Conservation (phyloP, 1,140 invertebrate species). For the Chlorops oryzae region DNA sequence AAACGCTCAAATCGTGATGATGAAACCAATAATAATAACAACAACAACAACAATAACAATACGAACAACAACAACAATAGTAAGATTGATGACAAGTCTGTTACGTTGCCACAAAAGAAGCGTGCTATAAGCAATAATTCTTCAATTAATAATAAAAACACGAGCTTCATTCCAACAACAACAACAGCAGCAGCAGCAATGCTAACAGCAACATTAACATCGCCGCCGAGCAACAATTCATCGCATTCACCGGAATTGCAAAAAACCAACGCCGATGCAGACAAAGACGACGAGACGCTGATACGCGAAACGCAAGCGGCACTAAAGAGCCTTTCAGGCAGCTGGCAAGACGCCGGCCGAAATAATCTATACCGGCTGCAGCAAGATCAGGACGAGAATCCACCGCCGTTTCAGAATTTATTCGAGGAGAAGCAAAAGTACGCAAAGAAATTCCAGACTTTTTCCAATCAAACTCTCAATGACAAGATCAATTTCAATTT, state of each 20-base stretch:
- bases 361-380: constrained; percentile 58
- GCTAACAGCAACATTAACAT: constrained; percentile 2
- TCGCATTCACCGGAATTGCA: constrained; percentile 1
- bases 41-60: constrained; percentile 25
- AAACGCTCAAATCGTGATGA: constrained; percentile 44
- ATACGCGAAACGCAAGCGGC: constrained; percentile 82
- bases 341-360: constrained; percentile 64
- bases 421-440: constrained; percentile 72
- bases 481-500: constrained; percentile 12
- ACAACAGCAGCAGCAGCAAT: constrained; percentile 3
- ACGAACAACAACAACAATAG: constrained; percentile 9
- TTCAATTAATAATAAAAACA: not conserved
- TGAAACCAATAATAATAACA: constrained; percentile 25
- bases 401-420: constrained; percentile 76
- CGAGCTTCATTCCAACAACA: constrained; percentile 15
- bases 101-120: constrained; percentile 57
- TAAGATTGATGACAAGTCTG: constrained; percentile 12
- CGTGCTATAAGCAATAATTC: constrained; percentile 45
- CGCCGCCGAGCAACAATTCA: constrained; percentile 17
- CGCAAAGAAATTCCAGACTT: constrained; percentile 11
- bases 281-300: constrained; percentile 67
- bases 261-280: not conserved
- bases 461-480: not conserved
- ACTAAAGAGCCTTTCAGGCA: constrained; percentile 73
- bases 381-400: constrained; percentile 67